phyloP scores from a whole-genome alignment of 2,797 vertebrate species.

The Staurois parvus region DNA sequence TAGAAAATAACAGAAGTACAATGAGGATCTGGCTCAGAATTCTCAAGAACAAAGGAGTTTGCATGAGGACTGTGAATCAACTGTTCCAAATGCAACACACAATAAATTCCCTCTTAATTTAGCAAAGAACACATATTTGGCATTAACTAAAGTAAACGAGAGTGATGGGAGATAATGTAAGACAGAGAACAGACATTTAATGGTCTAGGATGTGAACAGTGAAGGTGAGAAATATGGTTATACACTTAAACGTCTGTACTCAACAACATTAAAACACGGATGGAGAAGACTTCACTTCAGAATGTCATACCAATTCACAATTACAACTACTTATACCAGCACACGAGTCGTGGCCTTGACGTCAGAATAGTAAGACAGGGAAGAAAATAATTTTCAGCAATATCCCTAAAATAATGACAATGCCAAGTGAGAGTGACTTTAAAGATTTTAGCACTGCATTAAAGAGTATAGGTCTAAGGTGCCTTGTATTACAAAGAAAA shows the following conservation, averaged over 20 bases:
- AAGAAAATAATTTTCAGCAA: not conserved
- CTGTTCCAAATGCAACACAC: not conserved
- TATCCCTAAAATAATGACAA: not conserved
- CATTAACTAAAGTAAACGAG: not conserved
- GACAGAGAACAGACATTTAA: not conserved
- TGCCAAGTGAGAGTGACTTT: not conserved
- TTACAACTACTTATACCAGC: not conserved
- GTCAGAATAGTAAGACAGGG: not conserved
- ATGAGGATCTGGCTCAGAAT: not conserved
- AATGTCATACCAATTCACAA: not conserved
- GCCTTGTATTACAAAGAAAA: not conserved
- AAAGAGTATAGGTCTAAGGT: not conserved
- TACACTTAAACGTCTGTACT: not conserved
- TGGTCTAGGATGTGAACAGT: not conserved
- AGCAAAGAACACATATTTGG: not conserved
- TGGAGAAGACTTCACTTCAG: not conserved
- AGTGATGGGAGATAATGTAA: not conserved
- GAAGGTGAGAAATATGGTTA: not conserved
- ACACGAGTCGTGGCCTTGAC: not conserved
- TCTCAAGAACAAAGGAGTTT: not conserved
- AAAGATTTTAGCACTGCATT: not conserved
- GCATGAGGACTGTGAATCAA: not conserved
- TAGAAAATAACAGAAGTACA: not conserved
- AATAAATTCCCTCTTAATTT: not conserved
- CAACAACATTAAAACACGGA: not conserved